Evolutionary conservation across 2,113 vertebrate genomes (phyloP).

Genomic region (Eonycteris spelaea): DNA sequence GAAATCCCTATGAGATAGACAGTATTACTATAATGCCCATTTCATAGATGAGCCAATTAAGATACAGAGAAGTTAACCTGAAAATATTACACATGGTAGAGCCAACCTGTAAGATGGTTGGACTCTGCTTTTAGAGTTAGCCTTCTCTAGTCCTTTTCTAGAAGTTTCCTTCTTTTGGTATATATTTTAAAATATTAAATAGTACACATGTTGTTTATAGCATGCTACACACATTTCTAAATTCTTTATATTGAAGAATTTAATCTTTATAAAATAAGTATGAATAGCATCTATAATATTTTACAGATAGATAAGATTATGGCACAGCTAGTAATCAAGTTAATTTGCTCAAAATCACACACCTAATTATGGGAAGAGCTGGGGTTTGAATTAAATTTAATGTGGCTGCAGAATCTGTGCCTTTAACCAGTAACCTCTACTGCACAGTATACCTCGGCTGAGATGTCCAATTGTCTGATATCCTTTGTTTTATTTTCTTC

Average conservation of each 20-base stretch:
- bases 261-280: background rate
- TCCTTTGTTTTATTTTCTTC: background rate
- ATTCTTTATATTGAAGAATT: background rate
- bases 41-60: background rate
- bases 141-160: background rate
- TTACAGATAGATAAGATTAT: background rate
- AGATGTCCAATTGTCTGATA: background rate
- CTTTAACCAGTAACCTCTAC: background rate
- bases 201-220: background rate
- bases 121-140: background rate
- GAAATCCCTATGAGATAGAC: background rate
- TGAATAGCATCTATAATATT: background rate
- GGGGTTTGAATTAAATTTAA: background rate
- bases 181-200: background rate
- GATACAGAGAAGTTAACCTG: background rate
- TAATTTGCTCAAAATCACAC: background rate
- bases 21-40: background rate
- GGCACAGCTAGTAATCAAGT: background rate
- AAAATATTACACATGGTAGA: background rate
- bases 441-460: background rate
- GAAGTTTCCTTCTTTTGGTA: background rate
- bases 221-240: background rate
- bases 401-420: background rate
- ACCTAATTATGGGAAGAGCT: background rate
- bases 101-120: background rate